Evolutionary conservation across 1,140 invertebrate genomes (phyloP).

Genomic region (Brachionus plicatilis): DNA sequence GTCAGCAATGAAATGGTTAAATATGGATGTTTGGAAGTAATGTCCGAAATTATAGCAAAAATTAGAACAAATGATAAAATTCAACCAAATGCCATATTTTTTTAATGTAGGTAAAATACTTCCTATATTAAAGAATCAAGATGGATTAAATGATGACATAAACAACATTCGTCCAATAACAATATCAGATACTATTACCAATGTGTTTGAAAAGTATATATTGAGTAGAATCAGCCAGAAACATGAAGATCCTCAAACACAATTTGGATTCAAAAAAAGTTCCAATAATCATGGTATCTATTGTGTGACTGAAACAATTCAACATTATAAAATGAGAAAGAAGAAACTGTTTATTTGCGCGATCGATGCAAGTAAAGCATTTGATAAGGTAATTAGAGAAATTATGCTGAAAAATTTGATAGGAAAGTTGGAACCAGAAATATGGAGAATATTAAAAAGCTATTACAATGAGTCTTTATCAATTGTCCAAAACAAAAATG

Average conservation of each 20-base stretch:
- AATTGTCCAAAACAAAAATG: neutral
- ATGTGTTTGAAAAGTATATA: neutral
- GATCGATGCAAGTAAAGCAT: neutral
- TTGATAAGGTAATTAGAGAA: neutral
- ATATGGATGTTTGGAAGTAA: neutral
- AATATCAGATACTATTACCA: neutral
- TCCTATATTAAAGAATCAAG: neutral
- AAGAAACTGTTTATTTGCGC: neutral
- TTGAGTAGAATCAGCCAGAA: neutral
- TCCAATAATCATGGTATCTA: neutral
- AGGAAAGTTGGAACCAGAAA: neutral
- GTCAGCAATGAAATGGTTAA: neutral
- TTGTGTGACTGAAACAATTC: neutral
- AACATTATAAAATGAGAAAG: conserved; percentile 2
- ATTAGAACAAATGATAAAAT: neutral
- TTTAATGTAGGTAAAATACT: neutral
- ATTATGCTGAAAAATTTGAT: neutral
- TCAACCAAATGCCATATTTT: neutral
- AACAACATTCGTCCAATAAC: neutral
- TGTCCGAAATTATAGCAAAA: neutral
- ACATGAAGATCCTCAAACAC: neutral
- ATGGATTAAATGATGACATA: neutral
- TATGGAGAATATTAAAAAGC: neutral
- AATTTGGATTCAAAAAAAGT: neutral
- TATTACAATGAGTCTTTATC: neutral